Base-by-base conservation (phyloP, 2,888 invertebrate genomes). In the Heliconius charithonia region DNA sequence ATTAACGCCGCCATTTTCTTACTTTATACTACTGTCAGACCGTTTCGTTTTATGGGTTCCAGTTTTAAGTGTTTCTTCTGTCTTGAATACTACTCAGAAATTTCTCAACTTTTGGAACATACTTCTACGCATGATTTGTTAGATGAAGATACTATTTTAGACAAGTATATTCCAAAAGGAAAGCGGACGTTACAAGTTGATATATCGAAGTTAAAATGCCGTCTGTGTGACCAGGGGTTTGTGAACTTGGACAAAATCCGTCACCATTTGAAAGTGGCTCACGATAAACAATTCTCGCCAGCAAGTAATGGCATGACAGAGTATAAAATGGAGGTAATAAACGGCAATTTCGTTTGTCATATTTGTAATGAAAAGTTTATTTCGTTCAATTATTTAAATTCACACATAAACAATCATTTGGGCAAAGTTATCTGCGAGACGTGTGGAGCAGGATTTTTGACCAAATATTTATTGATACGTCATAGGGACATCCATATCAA, bases 51-150 rank as follows among this genome's bases (percentile, higher is more conserved):
- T 79, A 89, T 88, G 86, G 91, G 91, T 0, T 88, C 85, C 3
- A 88, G 86, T 72, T 91, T 90, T 74, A 90, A 88, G 85, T 92
- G 92, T 79, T 92, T 92, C 79, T 92, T 83, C 79, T 92, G 92
- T 80, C 76, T 79, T 9, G 84, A 89, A 72, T 89, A 90, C 75
- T 83, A 87, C 77, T 86, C 87, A 0, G 90, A 92, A 9, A 56
- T 86, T 0, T 41, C 80, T 0, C 51, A 79, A 0, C 80, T 92
- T 41, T 73, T 90, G n/a, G 81, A 88, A 19, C 92, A 92, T 77
- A 89, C 89, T 0, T 56, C 78, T 0, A 83, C 83, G 0, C 92
- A 92, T 69, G 78, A 83, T 41, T 71, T 86, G 0, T 79, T 80
- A 0, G 85, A 85, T 7, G 83, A 78, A 91, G 89, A 16, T 83